Evolutionary conservation across 2,888 invertebrate genomes (phyloP), one percentile per base, ranked within the genome.

Genomic region (Chydorus sphaericus): DNA sequence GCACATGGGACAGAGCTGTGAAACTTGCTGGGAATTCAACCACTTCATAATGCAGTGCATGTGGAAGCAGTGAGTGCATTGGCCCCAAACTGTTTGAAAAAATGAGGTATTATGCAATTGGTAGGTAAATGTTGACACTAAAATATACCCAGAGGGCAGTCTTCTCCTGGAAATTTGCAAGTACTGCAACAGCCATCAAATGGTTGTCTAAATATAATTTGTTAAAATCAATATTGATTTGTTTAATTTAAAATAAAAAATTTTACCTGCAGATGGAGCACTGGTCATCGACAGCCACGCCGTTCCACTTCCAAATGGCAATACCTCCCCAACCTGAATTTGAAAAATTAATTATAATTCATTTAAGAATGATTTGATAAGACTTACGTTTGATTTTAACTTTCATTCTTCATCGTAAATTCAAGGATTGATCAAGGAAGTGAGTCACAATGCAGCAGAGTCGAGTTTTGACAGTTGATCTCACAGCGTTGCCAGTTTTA

Each of bases 1-100:
- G 73, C 98, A 99, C 92, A 99, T 96, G 59, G 89, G 89, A 65
- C 89, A 89, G 74, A 85, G 82, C 67, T 87, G 86, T 71, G 84
- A 84, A 63, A 81, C 78, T 64, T 85, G 84, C 71, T 89, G 88
- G 18, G 94, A 88, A 69, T 96, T 91, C 53, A 97, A 77, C 98
- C 98, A 98, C 79, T 97, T 97, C 69, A 93, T 90, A 66, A 98
- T 99, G 74, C 98, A 98, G 72, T 98, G 98, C 73, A 96, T 94
- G 72, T 99, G 98, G 73, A 98, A 98, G 73, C 96, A 96, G 74
- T 98, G 98, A 8, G 93, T 90, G 71, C 98, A 98, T 67, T 89
- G 86, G 59, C 98, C 97, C 92, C 94, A 96, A 62, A 96, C 96
- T 78, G 70, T 55, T 69, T 69, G 29, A 38, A 61, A 61, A 60